A percentile compares a stretch with the other conserved stretches of the same genome.
Evolutionary conservation across 2,797 vertebrate genomes (phyloP).

Genomic region (Rhinoraja longicauda): DNA sequence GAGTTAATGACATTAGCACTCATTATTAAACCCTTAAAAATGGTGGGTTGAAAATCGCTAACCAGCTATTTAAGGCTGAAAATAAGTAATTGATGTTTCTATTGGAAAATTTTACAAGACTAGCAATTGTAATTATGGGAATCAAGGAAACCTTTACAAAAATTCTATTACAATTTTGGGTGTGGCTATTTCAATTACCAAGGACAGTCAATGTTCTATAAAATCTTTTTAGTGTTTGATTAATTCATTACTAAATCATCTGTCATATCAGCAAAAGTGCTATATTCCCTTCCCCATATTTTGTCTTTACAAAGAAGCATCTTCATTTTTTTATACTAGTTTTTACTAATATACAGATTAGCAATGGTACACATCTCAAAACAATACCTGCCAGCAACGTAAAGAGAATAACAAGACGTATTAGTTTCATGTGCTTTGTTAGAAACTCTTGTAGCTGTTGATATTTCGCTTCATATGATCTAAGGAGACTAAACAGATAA

Average conservation of each 20-base stretch:
- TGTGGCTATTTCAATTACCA: not conserved
- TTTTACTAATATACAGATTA: not conserved
- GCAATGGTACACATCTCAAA: not conserved
- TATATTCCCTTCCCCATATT: not conserved
- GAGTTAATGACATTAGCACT: not conserved
- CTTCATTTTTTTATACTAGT: not conserved
- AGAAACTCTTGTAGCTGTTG: not conserved
- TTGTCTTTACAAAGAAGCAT: not conserved
- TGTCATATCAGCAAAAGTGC: not conserved
- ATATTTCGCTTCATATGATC: not conserved
- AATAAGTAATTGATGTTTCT: not conserved
- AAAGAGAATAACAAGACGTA: not conserved
- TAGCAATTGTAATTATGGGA: not conserved
- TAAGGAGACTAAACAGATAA: not conserved
- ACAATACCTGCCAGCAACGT: slow-evolving; percentile 13
- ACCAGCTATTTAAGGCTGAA: not conserved
- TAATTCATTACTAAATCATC: too few relatives aligned
- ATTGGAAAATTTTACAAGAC: not conserved
- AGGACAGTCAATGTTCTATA: not conserved
- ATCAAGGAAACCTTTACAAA: not conserved
- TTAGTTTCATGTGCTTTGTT: not conserved
- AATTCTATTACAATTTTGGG: not conserved
- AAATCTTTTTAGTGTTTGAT: not conserved
- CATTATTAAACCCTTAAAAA: not conserved
- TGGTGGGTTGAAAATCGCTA: not conserved